A percentile compares a stretch with the other conserved stretches of the same genome.
Conservation (phyloP, 2,797 vertebrate species). For the Helarctos malayanus region DNA sequence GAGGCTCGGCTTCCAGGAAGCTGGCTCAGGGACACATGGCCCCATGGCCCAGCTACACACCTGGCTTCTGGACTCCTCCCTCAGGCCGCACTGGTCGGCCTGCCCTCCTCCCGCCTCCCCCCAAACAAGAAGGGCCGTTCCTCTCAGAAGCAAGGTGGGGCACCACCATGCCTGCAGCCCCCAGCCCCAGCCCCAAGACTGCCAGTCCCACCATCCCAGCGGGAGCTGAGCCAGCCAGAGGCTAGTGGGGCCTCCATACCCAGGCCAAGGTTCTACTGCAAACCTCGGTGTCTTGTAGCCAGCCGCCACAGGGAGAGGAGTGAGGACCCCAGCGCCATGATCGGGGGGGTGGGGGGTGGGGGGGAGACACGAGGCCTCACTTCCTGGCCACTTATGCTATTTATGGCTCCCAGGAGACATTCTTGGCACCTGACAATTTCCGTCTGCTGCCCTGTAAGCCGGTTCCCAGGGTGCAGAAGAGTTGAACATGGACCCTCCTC, state of each 20-base stretch:
- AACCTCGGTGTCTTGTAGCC: neutral
- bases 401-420: neutral
- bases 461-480: neutral
- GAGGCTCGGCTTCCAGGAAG: neutral
- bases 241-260: neutral
- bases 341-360: neutral
- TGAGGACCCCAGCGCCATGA: too few species aligned
- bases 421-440: neutral
- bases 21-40: fast-evolving
- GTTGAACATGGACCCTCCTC: too few species aligned
- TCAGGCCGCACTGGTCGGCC: neutral
- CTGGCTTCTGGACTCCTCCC: neutral
- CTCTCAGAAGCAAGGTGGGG: neutral
- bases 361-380: neutral
- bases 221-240: neutral
- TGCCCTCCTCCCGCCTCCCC: fast-evolving
- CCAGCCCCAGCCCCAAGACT: neutral
- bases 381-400: neutral
- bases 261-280: neutral
- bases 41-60: neutral
- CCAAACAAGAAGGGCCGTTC: neutral
- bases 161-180: neutral
- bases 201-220: neutral
- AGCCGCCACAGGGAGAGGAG: neutral
- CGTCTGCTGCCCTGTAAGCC: neutral